phyloP scores from a whole-genome alignment of 2,888 invertebrate genomes.

The Agonum fuliginosum region DNA sequence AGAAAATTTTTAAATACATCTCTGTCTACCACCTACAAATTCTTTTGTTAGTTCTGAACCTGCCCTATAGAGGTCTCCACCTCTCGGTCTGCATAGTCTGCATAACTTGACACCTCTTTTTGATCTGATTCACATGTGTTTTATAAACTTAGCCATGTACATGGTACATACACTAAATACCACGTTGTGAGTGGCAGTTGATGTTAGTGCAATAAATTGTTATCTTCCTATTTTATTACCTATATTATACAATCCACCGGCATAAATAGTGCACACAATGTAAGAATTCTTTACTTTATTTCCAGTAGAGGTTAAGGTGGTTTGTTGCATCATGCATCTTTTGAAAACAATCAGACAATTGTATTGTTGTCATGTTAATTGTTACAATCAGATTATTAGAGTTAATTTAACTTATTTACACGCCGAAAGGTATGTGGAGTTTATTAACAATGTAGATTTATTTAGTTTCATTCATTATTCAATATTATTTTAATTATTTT shows the following conservation, averaged over 20 bases:
- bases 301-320: conserved; percentile 45
- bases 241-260: background rate
- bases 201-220: conserved; percentile 27
- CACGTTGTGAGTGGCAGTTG: background rate
- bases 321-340: conserved; percentile 36
- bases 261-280: conserved; percentile 26
- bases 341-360: conserved; percentile 22
- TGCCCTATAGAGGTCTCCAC: conserved; percentile 42
- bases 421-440: conserved; percentile 45
- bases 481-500: conserved; percentile 35
- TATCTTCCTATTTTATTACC: conserved; percentile 16
- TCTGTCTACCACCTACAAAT: conserved; percentile 34
- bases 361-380: conserved; percentile 26
- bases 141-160: background rate
- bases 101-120: conserved; percentile 44
- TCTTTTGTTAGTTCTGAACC: conserved; percentile 35
- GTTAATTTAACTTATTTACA: conserved; percentile 11
- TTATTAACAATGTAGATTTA: background rate
- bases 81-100: conserved; percentile 19
- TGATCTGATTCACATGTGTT: conserved; percentile 1
- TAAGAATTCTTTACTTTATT: conserved; percentile 39
- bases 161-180: background rate
- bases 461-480: conserved; percentile 20
- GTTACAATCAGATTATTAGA: conserved; percentile 10
- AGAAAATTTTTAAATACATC: background rate